Conservation (phyloP, 2,797 vertebrate genomes). For the Antrozous pallidus region DNA sequence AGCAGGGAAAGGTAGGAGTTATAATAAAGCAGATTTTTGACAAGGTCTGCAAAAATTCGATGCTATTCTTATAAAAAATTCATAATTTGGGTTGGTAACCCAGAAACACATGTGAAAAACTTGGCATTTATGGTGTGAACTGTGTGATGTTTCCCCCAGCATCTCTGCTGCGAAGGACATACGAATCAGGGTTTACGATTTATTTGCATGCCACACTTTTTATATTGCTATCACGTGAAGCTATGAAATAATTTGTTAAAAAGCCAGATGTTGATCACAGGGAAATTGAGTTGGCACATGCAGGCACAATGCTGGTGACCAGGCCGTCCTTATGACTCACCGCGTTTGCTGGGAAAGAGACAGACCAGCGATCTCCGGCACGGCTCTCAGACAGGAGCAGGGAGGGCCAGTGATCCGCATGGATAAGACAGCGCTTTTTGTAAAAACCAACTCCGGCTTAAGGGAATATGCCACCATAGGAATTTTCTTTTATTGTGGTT, state of each 20-base stretch:
- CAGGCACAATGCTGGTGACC: not conserved
- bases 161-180: not conserved
- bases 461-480: not conserved
- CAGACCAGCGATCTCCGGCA: not conserved
- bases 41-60: not conserved
- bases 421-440: not conserved
- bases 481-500: conserved; percentile 59
- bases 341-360: too few species aligned
- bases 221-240: not conserved
- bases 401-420: not conserved
- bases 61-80: not conserved
- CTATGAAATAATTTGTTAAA: not conserved
- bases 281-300: not conserved
- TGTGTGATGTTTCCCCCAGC: not conserved
- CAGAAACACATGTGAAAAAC: conserved; percentile 2
- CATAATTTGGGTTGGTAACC: not conserved
- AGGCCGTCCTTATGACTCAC: not conserved
- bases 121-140: not conserved
- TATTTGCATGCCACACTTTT: not conserved
- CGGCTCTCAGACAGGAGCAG: not conserved
- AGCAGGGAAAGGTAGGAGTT: not conserved
- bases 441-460: not conserved
- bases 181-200: not conserved
- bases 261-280: not conserved
- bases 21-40: not conserved